Evolutionary conservation across 2,888 invertebrate species (phyloP).

Genomic region (Yponomeuta evonymella): DNA sequence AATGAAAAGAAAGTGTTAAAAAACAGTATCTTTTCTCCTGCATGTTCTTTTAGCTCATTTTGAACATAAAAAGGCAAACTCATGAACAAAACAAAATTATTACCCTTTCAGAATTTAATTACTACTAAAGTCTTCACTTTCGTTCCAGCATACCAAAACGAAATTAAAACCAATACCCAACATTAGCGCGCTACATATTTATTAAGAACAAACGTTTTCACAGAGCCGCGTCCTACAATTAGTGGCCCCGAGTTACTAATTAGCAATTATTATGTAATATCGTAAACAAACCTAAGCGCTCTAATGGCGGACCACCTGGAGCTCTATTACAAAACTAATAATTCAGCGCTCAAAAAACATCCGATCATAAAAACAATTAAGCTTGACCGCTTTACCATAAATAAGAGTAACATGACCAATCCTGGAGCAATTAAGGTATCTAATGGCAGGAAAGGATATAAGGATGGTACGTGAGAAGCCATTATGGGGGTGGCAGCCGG

Average conservation of each 20-base stretch:
- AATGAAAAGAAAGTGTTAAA: too few species aligned
- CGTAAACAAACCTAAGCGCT: slow-evolving; percentile 42
- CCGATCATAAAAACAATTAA: slow-evolving; percentile 72
- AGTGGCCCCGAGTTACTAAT: slow-evolving; percentile 18
- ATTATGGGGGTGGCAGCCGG: slow-evolving; percentile 14
- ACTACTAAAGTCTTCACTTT: not conserved
- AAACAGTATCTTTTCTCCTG: too few species aligned
- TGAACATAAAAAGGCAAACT: not conserved
- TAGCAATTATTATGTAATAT: slow-evolving; percentile 40
- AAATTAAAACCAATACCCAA: not conserved
- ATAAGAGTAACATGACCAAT: slow-evolving; percentile 68
- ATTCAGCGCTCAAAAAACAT: slow-evolving; percentile 57
- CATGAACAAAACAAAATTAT: not conserved
- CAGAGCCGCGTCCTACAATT: not conserved
- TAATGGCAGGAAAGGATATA: slow-evolving; percentile 67
- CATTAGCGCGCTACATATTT: not conserved
- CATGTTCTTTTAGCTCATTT: not conserved
- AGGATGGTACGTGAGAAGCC: slow-evolving; percentile 42
- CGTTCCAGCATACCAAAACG: not conserved
- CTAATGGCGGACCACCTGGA: slow-evolving; percentile 65
- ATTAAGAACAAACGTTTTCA: not conserved
- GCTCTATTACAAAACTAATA: slow-evolving; percentile 56
- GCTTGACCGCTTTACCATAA: slow-evolving; percentile 72
- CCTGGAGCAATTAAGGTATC: slow-evolving; percentile 67
- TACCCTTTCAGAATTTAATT: not conserved